Base-by-base conservation (phyloP, 2,113 vertebrate species). In the Romanogobio albipinnatus region DNA sequence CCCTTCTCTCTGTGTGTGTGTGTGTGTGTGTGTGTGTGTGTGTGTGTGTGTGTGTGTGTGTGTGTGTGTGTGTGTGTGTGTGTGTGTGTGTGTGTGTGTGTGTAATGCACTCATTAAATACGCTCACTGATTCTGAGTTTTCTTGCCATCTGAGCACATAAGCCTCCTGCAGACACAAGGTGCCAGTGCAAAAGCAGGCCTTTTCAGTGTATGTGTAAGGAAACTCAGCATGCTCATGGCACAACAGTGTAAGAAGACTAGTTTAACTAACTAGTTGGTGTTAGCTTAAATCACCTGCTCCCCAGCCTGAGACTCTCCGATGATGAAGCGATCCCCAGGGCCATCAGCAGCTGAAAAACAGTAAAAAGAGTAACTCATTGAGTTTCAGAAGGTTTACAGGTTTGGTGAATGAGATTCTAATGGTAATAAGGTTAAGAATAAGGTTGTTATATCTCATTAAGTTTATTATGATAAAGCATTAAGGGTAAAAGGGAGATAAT, bases 241-340 rank as follows among this genome's bases (percentile, higher is more conserved):
- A 59, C 61, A 68, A 53, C 7, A 53, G 74, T n/a, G 59, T 9
- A 47, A 78, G 53, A 51, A 15, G 82, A 47, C 5, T 43, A 61
- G 45, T n/a, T 51, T 51, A 49, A 6, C 53, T 19, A 19, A 56
- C 14, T 1, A 64, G 24, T 74, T n/a, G 75, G 61, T 86, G 74
- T 13, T 13, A 13, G 90, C 90, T 87, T 76, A 59, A 71, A 93
- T 94, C 76, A 99, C 98, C 96, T 99, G 98, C 86, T 99, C 97
- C 91, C 98, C 98, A 86, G 98, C 98, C 93, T 99, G 97, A 64
- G 97, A 99, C 90, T 99, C 97, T 86, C 98, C 98, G 92, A 99
- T 99, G 93, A 99, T 98, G 93, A 99, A 99, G 86, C 98, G 95
- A 93, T 99, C 98, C 92, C 98, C 98, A 61, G 98, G 98, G 79